These are phyloP conservation scores for Ridgeia piscesae DNA, from an alignment of 1,140 invertebrate genomes.

Conservation along the genomic window DNA sequence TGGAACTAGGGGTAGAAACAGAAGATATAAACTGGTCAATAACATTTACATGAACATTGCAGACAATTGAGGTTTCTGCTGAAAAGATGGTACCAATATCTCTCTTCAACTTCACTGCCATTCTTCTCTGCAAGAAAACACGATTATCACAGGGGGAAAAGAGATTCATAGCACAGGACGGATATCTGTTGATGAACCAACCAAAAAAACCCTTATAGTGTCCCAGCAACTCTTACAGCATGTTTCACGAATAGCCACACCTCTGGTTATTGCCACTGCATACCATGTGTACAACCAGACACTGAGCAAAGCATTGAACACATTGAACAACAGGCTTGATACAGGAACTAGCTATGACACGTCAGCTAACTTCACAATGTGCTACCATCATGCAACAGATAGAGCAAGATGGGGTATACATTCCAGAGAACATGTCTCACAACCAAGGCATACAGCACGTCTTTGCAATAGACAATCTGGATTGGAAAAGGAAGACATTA, in stretches of 20 bases:
- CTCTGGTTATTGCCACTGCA: not conserved
- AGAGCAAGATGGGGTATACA: not conserved
- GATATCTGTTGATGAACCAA: not conserved
- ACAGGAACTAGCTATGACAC: not conserved
- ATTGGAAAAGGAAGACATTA: not conserved
- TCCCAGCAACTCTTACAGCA: not conserved
- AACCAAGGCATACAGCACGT: not conserved
- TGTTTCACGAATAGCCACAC: not conserved
- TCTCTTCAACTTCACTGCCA: not conserved
- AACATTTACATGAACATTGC: not conserved
- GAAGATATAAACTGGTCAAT: constrained; percentile 37
- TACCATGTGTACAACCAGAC: not conserved
- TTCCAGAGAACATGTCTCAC: not conserved
- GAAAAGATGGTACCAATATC: not conserved
- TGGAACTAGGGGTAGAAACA: constrained; percentile 38
- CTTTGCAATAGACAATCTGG: not conserved
- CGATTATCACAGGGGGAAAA: not conserved
- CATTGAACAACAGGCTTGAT: not conserved
- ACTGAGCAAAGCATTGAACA: not conserved
- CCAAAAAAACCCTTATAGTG: not conserved
- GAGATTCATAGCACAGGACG: not conserved
- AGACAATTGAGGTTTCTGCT: too few species aligned
- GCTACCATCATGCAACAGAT: not conserved
- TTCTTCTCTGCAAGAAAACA: not conserved
- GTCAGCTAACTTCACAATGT: not conserved